Evolutionary conservation across 2,797 vertebrate species (phyloP).

Genomic region (Enteromius afrohamiltoni): DNA sequence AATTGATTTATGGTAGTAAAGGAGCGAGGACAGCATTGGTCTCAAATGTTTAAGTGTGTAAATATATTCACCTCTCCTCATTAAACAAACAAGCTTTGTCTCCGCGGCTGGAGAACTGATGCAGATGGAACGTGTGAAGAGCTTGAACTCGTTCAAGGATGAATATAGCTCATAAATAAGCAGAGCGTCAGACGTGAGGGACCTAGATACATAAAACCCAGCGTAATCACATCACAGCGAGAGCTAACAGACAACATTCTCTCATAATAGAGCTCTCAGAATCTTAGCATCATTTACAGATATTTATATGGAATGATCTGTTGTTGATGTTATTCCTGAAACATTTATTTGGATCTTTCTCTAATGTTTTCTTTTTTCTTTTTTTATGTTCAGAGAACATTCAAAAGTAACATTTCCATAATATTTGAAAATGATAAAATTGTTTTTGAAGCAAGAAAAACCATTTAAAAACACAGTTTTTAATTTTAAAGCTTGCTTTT

Average conservation of each 20-base stretch:
- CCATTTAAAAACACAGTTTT: not conserved
- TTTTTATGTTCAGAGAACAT: not conserved
- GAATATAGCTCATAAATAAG: not conserved
- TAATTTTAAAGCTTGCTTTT: not conserved
- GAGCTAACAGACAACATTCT: not conserved
- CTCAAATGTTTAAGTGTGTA: constrained; percentile 28
- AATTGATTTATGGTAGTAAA: too few species aligned
- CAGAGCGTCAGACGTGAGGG: not conserved
- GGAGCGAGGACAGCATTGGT: too few species aligned
- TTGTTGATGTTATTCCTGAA: not conserved
- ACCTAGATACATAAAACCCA: not conserved
- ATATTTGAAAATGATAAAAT: not conserved
- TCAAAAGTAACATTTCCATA: not conserved
- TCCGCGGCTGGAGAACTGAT: not conserved
- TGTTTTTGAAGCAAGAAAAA: not conserved
- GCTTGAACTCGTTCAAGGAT: constrained; percentile 14
- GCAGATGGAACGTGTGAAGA: not conserved
- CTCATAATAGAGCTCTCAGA: not conserved
- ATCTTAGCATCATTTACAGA: too few species aligned
- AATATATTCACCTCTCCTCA: constrained; percentile 57
- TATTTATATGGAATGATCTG: too few species aligned
- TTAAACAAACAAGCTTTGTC: constrained; percentile 32
- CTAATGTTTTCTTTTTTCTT: not conserved
- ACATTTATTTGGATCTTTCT: not conserved
- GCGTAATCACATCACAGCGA: not conserved